Percentiles rank a stretch among this genome's conserved stretches.
Evolutionary conservation across 2,113 vertebrate species (phyloP).

Genomic region (Tetraodon nigroviridis): DNA sequence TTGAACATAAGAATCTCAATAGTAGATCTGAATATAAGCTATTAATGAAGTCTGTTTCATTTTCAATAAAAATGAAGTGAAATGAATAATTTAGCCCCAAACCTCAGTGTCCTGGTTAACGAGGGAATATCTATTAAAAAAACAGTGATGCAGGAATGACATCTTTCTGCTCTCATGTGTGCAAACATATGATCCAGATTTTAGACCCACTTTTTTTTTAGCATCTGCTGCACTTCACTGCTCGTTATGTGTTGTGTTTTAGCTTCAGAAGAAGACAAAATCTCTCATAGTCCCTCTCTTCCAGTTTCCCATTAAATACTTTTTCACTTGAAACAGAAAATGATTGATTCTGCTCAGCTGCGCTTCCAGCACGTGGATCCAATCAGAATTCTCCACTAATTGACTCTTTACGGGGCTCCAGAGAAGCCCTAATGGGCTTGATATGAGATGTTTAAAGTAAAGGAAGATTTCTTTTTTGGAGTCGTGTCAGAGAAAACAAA

Average conservation of each 20-base stretch:
- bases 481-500: conserved; percentile 77
- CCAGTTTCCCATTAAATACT: no score
- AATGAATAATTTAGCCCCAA: no score
- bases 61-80: no score
- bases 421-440: conserved; percentile 94
- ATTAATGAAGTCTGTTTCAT: no score
- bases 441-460: conserved; percentile 98
- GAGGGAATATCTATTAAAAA: no score
- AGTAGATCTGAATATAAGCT: no score
- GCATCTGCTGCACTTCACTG: conserved; percentile 9
- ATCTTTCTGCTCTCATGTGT: not conserved
- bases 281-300: no score
- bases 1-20: no score
- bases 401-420: conserved; percentile 97
- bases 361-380: conserved; percentile 88
- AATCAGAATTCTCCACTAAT: conserved; percentile 97
- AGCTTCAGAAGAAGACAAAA: no score
- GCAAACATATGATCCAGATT: no score
- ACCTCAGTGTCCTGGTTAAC: no score
- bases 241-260: not conserved
- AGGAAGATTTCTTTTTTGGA: conserved; percentile 69
- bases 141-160: not conserved
- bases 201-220: conserved; percentile 2
- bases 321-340: no score
- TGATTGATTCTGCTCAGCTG: conserved; percentile 22